Conservation (phyloP, 2,797 vertebrate genomes). For the Artibeus jamaicensis region DNA sequence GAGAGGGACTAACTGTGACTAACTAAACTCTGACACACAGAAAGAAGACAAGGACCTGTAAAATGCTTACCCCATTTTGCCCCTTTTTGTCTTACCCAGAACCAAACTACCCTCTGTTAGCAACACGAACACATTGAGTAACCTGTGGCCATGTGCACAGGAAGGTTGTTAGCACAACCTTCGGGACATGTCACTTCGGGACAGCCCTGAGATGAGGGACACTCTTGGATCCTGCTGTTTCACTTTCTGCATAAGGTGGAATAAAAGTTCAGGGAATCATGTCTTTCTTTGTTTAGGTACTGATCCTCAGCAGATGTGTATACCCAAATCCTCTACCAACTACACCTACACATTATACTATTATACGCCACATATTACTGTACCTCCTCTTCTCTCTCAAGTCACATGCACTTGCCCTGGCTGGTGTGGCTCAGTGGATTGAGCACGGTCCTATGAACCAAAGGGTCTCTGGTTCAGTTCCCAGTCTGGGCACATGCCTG, state of each 20-base stretch:
- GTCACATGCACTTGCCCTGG: too few species aligned
- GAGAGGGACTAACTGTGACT: background rate
- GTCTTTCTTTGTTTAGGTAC: background rate
- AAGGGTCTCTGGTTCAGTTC: too few species aligned
- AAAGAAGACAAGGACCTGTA: background rate
- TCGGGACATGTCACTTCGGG: background rate
- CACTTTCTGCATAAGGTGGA: background rate
- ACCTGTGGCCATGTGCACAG: background rate
- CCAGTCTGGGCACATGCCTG: too few species aligned
- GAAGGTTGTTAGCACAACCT: background rate
- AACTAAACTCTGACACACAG: slow-evolving; percentile 8
- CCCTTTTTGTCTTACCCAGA: background rate
- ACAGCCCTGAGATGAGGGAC: background rate
- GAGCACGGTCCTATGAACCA: too few species aligned
- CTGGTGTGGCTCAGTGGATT: too few species aligned
- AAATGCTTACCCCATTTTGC: background rate
- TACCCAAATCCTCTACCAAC: background rate
- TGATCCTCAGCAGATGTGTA: background rate
- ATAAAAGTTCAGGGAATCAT: background rate
- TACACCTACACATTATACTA: background rate
- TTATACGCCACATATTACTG: background rate
- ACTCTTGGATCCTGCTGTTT: background rate
- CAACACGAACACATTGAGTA: background rate
- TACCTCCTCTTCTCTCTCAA: background rate
- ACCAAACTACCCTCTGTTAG: background rate